Evolutionary conservation across 2,113 vertebrate genomes (phyloP).

Genomic region (Anhinga rufa): DNA sequence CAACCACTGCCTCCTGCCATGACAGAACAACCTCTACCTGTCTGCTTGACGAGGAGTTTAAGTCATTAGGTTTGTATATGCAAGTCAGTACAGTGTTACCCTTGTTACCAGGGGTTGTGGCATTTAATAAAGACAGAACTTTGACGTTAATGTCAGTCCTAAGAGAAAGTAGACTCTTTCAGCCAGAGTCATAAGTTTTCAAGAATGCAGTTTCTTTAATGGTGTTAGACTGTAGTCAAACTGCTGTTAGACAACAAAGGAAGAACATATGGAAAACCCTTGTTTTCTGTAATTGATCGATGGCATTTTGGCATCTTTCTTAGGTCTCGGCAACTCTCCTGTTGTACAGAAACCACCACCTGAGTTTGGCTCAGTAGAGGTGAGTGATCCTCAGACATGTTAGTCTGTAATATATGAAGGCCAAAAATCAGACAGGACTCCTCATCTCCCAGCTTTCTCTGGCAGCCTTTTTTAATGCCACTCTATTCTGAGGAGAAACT

Average conservation of each 20-base stretch:
- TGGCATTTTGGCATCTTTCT: background rate
- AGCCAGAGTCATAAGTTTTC: background rate
- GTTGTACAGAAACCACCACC: background rate
- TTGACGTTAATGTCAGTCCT: background rate
- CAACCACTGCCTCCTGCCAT: background rate
- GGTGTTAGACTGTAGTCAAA: background rate
- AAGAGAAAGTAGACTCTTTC: background rate
- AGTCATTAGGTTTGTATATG: slow-evolving; percentile 64
- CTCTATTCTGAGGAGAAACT: background rate
- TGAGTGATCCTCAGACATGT: background rate
- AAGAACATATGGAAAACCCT: background rate
- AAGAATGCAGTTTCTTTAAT: background rate
- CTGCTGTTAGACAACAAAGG: background rate
- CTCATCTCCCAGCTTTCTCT: background rate
- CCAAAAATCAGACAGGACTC: background rate
- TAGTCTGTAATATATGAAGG: background rate
- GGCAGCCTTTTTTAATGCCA: background rate
- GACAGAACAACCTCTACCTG: background rate
- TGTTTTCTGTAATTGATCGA: background rate
- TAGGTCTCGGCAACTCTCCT: slow-evolving; percentile 21
- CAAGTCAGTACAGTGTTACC: accelerated
- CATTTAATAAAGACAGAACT: background rate
- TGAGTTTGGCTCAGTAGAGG: background rate
- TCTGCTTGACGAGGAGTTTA: slow-evolving; percentile 63
- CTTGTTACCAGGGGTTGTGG: accelerated